Evolutionary conservation across 2,888 invertebrate species (phyloP).

Genomic region (Junonia oenone): DNA sequence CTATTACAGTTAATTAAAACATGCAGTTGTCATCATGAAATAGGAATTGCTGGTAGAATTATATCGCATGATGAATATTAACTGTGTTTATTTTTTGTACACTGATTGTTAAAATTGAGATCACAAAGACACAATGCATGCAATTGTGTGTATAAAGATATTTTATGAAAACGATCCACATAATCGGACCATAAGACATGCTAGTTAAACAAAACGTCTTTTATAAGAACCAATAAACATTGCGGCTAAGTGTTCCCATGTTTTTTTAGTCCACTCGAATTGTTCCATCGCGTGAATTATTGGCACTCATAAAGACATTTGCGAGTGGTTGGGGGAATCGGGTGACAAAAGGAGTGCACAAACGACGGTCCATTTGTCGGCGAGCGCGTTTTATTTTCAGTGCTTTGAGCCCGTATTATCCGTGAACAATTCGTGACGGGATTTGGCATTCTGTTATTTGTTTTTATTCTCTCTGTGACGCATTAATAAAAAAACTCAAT

Average conservation of each 20-base stretch:
- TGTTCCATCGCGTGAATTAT: conserved; percentile 27
- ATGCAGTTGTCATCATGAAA: background rate
- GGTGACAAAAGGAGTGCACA: conserved; percentile 35
- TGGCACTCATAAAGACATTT: conserved; percentile 35
- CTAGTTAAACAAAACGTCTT: background rate
- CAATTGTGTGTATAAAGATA: background rate
- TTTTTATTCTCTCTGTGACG: conserved; percentile 17
- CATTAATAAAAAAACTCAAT: conserved; percentile 14
- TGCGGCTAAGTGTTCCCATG: conserved; percentile 25
- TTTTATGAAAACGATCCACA: background rate
- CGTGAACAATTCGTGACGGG: conserved; percentile 15
- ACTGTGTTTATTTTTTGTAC: background rate
- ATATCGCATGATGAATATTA: background rate
- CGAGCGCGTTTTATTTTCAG: conserved; percentile 30
- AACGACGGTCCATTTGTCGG: conserved; percentile 44
- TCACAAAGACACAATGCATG: background rate
- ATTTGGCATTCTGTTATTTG: conserved; percentile 16
- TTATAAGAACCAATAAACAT: conserved; percentile 16
- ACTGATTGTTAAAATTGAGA: background rate
- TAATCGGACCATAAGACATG: background rate
- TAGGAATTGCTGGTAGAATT: background rate
- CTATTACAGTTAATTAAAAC: background rate
- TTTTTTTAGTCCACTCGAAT: conserved; percentile 19
- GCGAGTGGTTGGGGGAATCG: conserved; percentile 30
- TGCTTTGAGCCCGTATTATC: conserved; percentile 22